Evolutionary conservation across 2,113 vertebrate species (phyloP), one percentile per base, ranked within the genome.

Genomic region (Dipodomys ordii): DNA sequence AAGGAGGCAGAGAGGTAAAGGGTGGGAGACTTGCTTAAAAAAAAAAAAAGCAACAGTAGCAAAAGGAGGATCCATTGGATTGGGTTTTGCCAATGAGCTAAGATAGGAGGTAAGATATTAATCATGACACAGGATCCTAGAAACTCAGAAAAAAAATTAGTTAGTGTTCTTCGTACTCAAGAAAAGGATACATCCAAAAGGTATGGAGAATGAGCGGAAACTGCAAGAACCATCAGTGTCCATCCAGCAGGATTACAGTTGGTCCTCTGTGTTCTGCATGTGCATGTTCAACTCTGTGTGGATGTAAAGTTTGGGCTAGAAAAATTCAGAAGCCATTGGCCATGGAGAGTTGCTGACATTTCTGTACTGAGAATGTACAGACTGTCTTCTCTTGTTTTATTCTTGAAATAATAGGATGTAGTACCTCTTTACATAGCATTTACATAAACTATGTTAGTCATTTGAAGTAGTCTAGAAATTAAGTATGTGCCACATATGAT

Each of bases 151-250:
- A 46, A 64, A 60, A 8, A 4, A 30, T 2, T 7, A 10, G 2
- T 23, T 11, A 16, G 6, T 27, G 53, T 57, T 4, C 18, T 11
- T 32, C 8, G 57, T 62, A 27, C 7, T 30, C 23, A 20, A 9
- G 83, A 5, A 30, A 23, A 32, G 5, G 35, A 4, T 22, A 6
- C 1, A 0, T 72, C 68, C 35, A 32, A 15, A 53, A 19, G 30
- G 4, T 15, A 35, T 32, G 6, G 0, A 25, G 7, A 65, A 0
- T 39, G 9, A 3, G 28, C 65, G 20, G n/a, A 65, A 69, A 2
- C 11, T 65, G 7, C 27, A 27, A 28, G 32, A 53, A 15, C n/a
- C 10, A 2, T 3, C 22, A 65, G 6, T 39, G 1, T 23, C 4
- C 32, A 22, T 27, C 39, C 10, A 30, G 64, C 13, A 8, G 68